These are phyloP conservation scores for Denticeps clupeoides DNA, from an alignment of 2,797 vertebrate genomes.

Conservation along the genomic window DNA sequence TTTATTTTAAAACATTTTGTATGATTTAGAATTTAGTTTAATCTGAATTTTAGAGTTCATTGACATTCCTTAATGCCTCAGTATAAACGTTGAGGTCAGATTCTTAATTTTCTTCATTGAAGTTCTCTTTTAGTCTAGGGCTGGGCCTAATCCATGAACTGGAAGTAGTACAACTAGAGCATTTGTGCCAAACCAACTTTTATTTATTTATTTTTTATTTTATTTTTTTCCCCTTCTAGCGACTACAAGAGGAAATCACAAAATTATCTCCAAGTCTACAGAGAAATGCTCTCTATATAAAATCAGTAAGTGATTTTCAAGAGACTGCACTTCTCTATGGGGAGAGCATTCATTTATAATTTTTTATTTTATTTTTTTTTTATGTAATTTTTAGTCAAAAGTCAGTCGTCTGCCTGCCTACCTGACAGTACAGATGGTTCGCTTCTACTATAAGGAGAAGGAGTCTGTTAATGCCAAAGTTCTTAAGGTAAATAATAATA, in stretches of 20 bases:
- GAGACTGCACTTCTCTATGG: too few relatives aligned
- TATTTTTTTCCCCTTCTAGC: slow-evolving; percentile 45
- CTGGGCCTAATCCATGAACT: too few relatives aligned
- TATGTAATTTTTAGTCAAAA: slow-evolving; percentile 85
- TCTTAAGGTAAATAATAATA: slow-evolving; percentile 69
- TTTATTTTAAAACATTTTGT: too few relatives aligned
- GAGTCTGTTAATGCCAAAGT: slow-evolving; percentile 99
- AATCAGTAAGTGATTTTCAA: slow-evolving; percentile 79
- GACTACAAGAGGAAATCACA: slow-evolving; percentile 96
- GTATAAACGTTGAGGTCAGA: too few relatives aligned
- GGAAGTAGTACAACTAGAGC: too few relatives aligned
- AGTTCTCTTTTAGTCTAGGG: too few relatives aligned
- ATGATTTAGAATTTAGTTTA: too few relatives aligned
- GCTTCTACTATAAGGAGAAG: slow-evolving; percentile 99
- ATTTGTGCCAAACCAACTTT: too few relatives aligned
- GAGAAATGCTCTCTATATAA: slow-evolving; percentile 93
- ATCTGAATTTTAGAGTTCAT: too few relatives aligned
- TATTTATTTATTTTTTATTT: slow-evolving; percentile 14
- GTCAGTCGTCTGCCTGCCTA: slow-evolving; percentile 90
- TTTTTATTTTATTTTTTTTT: too few relatives aligned
- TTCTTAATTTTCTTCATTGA: not conserved
- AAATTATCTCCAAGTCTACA: slow-evolving; percentile 89
- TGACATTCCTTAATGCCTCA: too few relatives aligned
- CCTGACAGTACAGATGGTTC: slow-evolving; percentile 94
- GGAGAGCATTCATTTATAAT: too few relatives aligned